Evolutionary conservation across 2,113 vertebrate genomes (phyloP).

Genomic region (Amblyornis subalaris): DNA sequence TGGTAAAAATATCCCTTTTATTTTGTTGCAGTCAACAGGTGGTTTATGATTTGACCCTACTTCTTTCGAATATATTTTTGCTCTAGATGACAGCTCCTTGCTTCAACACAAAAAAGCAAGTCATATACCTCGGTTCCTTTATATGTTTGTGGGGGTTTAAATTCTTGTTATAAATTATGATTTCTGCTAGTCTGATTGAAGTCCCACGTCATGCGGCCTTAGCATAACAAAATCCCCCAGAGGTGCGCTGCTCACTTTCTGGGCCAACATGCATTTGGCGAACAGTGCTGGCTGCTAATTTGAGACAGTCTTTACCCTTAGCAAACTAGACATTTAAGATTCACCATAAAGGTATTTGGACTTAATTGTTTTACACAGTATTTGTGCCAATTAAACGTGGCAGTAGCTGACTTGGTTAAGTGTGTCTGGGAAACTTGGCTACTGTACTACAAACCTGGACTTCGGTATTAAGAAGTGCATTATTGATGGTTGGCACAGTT

Average conservation of each 20-base stretch:
- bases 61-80: neutral
- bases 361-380: fast-evolving
- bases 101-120: neutral
- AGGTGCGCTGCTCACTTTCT: neutral
- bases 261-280: neutral
- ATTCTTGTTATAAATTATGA: neutral
- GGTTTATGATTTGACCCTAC: neutral
- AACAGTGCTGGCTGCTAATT: neutral
- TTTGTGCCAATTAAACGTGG: neutral
- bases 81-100: neutral
- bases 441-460: neutral
- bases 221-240: neutral
- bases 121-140: neutral
- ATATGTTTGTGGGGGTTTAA: fast-evolving
- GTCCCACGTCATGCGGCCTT: neutral
- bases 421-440: neutral
- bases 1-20: neutral
- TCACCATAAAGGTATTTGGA: neutral
- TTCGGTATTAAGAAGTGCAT: fast-evolving
- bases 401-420: neutral
- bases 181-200: neutral
- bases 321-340: neutral
- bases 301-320: neutral
- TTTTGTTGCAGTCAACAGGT: neutral
- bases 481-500: fast-evolving